Base-by-base conservation (phyloP, 2,888 invertebrate genomes). In the Tipula vernalis region DNA sequence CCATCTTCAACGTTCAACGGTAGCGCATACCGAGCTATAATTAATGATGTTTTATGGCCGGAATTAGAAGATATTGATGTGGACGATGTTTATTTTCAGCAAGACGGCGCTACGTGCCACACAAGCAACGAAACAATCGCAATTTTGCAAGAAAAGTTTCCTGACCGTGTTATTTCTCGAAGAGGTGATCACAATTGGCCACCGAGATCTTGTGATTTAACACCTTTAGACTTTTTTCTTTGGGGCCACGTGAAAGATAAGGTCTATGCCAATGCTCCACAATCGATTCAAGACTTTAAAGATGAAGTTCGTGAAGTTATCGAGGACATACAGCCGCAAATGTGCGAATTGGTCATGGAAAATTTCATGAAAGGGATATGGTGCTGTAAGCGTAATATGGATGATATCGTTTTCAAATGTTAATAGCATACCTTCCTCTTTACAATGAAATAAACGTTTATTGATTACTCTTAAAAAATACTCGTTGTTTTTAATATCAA, bases 51-150 rank as follows among this genome's bases (percentile, higher is more conserved):
- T 28, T 28, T 28, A 28, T 28, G 28, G 28, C 28, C 28, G 28
- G 28, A 28, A 28, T 28, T 28, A 2, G 28, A 41, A 28, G 28
- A 28, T 57, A 71, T 71, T 71, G 71, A 71, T 71, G 18, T 83
- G 83, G 83, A 83, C 36, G n/a, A 83, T 13, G 83, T 83, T 36
- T 83, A 83, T n/a, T 83, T 83, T 36, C 36, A 83, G n/a, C 83
- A 83, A 83, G 83, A 83, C 83, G 36, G 83, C 83, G 83, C 83
- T 83, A 83, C 83, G 83, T 83, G 83, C 83, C 83, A 83, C 83
- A 83, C 83, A 83, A 83, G 83, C 83, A 83, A 83, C 83, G 83
- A 83, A 83, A 83, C 36, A 51, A 51, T 51, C 51, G 15, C 18
- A 51, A 51, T 51, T 51, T 18, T 51, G 6, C 3, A 51, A 51